A percentile compares a stretch with the other conserved stretches of the same genome.
phyloP scores from a whole-genome alignment of 2,797 vertebrate species.

The Mormyrus proboscirostris region DNA sequence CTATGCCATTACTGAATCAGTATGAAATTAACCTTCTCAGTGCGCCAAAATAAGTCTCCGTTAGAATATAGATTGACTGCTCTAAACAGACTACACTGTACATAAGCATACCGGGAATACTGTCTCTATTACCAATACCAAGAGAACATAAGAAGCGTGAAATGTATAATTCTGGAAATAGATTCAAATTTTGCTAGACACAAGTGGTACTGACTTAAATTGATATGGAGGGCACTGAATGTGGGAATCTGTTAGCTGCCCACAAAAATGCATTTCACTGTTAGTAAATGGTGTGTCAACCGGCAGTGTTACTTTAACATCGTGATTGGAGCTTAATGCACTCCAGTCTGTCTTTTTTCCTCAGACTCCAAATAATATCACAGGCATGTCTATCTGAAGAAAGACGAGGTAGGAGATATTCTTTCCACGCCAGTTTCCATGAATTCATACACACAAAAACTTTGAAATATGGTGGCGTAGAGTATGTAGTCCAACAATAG shows the following conservation, averaged over 20 bases:
- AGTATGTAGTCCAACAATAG: not conserved
- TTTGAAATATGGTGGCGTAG: not conserved
- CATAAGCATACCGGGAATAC: not conserved
- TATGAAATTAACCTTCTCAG: not conserved
- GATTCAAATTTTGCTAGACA: not conserved
- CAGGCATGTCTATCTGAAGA: not conserved
- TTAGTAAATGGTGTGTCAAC: not conserved
- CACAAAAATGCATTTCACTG: not conserved
- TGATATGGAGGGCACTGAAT: not conserved
- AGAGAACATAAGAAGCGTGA: not conserved
- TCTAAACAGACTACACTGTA: not conserved
- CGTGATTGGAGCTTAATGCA: not conserved
- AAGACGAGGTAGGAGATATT: not conserved
- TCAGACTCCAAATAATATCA: not conserved
- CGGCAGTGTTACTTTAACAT: not conserved
- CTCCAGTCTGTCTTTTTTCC: not conserved
- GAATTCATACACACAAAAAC: not conserved
- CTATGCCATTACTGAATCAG: not conserved
- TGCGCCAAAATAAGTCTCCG: not conserved
- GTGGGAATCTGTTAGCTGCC: not conserved
- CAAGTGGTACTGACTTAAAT: not conserved
- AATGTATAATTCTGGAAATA: not conserved
- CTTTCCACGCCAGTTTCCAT: not conserved
- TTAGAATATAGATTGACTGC: conserved; percentile 8
- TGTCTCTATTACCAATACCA: not conserved